Evolutionary conservation across 2,797 vertebrate genomes (phyloP).

Genomic region (Pteronotus mesoamericanus): DNA sequence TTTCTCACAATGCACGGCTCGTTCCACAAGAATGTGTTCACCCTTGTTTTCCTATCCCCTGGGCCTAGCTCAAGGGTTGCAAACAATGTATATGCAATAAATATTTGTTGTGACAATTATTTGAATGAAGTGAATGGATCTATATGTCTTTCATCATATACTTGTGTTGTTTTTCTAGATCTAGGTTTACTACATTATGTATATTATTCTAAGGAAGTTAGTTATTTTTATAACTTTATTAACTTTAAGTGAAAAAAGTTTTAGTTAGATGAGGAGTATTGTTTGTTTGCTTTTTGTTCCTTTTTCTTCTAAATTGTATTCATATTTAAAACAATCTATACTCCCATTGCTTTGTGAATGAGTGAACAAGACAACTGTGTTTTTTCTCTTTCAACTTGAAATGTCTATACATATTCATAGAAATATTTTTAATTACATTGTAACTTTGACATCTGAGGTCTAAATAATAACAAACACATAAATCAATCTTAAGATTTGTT

Average conservation of each 20-base stretch:
- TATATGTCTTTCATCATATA: background rate
- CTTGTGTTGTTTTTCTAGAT: background rate
- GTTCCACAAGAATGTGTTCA: background rate
- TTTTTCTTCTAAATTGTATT: conserved; percentile 7
- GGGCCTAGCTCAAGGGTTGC: background rate
- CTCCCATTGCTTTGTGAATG: background rate
- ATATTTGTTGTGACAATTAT: background rate
- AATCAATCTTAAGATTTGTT: background rate
- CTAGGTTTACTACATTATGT: background rate
- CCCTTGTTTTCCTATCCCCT: background rate
- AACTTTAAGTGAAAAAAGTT: background rate
- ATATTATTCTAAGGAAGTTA: background rate
- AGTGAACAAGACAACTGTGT: background rate
- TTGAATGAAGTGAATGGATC: background rate
- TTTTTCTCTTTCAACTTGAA: conserved; percentile 38
- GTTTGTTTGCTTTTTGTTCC: background rate
- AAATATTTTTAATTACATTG: conserved; percentile 18
- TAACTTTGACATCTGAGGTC: background rate
- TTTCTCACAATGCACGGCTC: background rate
- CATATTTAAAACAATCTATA: background rate
- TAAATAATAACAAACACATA: background rate
- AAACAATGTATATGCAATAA: background rate
- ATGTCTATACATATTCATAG: background rate
- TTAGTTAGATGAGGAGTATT: background rate
- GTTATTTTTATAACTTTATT: background rate